Conservation (phyloP, 2,888 invertebrate genomes). For the Torymus aiolomorphi region DNA sequence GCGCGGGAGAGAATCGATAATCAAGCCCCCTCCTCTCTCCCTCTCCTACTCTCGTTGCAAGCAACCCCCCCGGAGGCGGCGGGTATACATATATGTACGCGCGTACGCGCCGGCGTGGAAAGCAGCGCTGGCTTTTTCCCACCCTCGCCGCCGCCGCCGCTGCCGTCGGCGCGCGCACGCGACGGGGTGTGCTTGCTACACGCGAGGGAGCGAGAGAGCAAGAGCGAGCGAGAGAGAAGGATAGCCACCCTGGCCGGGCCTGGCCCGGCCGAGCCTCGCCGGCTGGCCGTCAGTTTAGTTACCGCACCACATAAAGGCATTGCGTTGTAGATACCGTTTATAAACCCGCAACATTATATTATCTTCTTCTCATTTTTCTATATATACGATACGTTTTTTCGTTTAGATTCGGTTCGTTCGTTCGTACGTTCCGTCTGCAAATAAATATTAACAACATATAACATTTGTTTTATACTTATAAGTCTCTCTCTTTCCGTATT, state of each 20-base stretch:
- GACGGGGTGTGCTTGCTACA: neutral
- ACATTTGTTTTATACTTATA: neutral
- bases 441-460: too few species aligned
- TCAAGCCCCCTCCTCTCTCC: constrained; percentile 67
- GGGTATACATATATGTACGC: too few species aligned
- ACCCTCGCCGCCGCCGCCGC: constrained; percentile 4
- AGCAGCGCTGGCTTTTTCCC: constrained; percentile 13
- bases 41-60: neutral
- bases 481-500: neutral
- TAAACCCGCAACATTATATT: constrained; percentile 74
- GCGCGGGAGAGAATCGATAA: constrained; percentile 71
- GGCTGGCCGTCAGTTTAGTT: constrained; percentile 73
- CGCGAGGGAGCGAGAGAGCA: neutral
- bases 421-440: constrained; percentile 42
- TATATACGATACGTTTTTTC: constrained; percentile 62
- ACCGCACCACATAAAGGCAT: constrained; percentile 76
- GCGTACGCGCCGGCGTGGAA: neutral
- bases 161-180: neutral
- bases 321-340: constrained; percentile 74
- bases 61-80: constrained; percentile 14
- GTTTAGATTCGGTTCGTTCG: constrained; percentile 59
- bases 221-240: constrained; percentile 6
- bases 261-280: constrained; percentile 63
- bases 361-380: constrained; percentile 62
- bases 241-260: constrained; percentile 62